phyloP scores from a whole-genome alignment of 2,797 vertebrate species.

The Paguma larvata region DNA sequence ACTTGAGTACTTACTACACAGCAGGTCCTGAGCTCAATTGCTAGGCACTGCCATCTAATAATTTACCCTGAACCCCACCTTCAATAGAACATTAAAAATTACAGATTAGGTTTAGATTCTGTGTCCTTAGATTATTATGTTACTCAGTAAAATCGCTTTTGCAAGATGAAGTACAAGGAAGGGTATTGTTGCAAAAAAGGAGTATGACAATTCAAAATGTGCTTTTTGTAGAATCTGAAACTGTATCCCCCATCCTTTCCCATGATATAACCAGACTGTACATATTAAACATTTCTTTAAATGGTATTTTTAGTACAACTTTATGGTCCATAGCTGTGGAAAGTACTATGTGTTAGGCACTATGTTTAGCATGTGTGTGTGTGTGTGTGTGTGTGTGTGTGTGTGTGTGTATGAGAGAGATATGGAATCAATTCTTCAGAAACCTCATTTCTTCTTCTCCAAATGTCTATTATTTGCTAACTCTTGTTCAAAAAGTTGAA shows the following conservation, averaged over 20 bases:
- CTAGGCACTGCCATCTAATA: not conserved
- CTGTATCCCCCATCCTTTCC: not conserved
- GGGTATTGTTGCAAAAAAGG: not conserved
- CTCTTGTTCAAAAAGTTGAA: not conserved
- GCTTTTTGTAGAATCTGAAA: not conserved
- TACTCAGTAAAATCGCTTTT: not conserved
- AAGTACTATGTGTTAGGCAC: not conserved
- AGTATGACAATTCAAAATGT: not conserved
- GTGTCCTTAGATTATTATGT: not conserved
- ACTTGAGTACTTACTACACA: not conserved
- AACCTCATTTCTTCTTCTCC: not conserved
- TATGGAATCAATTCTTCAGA: not conserved
- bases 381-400: not conserved
- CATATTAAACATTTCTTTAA: not conserved
- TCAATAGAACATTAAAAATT: not conserved
- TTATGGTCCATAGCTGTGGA: not conserved
- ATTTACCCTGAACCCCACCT: not conserved
- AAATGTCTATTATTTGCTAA: not conserved
- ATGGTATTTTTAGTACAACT: not conserved
- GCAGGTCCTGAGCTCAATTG: fast-evolving
- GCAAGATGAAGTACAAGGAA: not conserved
- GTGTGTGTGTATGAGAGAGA: not conserved
- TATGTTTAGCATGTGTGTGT: not conserved
- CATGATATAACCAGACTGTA: not conserved
- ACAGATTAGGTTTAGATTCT: not conserved